Evolutionary conservation across 2,113 vertebrate species (phyloP), one percentile per base, ranked within the genome.

Genomic region (Bubalus kerabau): DNA sequence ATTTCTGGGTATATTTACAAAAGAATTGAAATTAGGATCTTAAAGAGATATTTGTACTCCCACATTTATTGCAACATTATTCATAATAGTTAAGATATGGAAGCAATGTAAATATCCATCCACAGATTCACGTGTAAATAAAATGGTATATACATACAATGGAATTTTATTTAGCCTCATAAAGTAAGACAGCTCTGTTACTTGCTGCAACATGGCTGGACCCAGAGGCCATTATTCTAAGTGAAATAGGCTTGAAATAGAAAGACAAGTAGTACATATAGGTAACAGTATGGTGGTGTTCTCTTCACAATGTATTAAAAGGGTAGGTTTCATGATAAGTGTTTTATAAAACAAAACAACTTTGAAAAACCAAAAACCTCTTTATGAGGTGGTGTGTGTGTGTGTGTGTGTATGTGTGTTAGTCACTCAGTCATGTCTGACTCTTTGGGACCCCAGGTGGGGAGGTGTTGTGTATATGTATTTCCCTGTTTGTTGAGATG

Each of bases 371-470:
- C 36, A 10, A 71, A 81, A 52, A 23, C 3, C 50, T 32, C 19
- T 13, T 11, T 54, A 11, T 48, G 78, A 32, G 78, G 76, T 74
- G 21, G 32, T 36, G 8, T n/a, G 32, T 67, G 64, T 67, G 16
- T 67, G 32, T 71, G n/a, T 71, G 17, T 71, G 67, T 36, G 8
- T 71, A 1, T 71, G 17, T 36, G 15, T 32, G 64, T 67, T 67
- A 67, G 30, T 10, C 0, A 0, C 64, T 67, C 17, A 67, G 64
- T 36, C 17, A 0, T 67, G 64, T 67, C 32, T 36, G 32, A 36
- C 32, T 67, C 64, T 67, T 36, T 21, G 64, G 17, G 17, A 36
- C 7, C 8, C 32, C 17, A 36, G 64, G 21, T 80, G 46, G 15
- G 46, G 43, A 78, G 32, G 28, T 40, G 9, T 40, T 32, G 14